A percentile compares a stretch with the other conserved stretches of the same genome.
phyloP scores from a whole-genome alignment of 2,888 invertebrate genomes.

The Synergus laeviventris region DNA sequence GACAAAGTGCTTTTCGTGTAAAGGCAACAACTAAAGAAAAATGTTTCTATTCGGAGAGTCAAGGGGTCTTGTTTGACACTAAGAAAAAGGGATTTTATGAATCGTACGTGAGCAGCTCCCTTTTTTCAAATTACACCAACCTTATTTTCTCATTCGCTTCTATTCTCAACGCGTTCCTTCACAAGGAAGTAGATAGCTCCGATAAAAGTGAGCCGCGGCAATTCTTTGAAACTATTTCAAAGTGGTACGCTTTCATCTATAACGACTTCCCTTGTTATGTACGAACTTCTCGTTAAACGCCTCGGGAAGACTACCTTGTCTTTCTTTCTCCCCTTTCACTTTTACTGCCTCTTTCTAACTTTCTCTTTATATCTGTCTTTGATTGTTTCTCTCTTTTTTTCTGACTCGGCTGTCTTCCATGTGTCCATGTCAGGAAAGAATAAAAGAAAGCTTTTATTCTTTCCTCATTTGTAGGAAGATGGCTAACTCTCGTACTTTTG shows the following conservation, averaged over 20 bases:
- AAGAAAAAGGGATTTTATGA: slow-evolving; percentile 53
- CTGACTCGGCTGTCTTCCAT: neutral
- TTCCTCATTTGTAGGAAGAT: neutral
- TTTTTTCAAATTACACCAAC: slow-evolving; percentile 51
- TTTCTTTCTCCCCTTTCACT: slow-evolving; percentile 30
- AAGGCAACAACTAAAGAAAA: slow-evolving; percentile 1
- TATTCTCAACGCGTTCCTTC: slow-evolving; percentile 55
- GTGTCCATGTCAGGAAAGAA: neutral
- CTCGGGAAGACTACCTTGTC: slow-evolving; percentile 45
- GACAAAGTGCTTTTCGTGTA: slow-evolving; percentile 16
- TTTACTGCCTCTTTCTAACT: slow-evolving; percentile 1
- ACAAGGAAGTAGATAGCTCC: slow-evolving; percentile 54
- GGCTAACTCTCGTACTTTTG: slow-evolving; percentile 11
- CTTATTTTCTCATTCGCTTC: slow-evolving; percentile 53
- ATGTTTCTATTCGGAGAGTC: slow-evolving; percentile 2
- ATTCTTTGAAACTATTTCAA: slow-evolving; percentile 57
- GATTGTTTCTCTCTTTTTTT: neutral
- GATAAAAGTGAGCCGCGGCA: slow-evolving; percentile 57
- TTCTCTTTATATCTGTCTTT: neutral
- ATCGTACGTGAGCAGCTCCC: slow-evolving; percentile 52
- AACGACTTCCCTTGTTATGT: slow-evolving; percentile 57
- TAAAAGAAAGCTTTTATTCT: neutral
- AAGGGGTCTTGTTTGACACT: neutral
- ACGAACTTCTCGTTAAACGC: slow-evolving; percentile 53
- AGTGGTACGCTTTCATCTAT: slow-evolving; percentile 57